These are phyloP conservation scores for Luperina testacea DNA, from an alignment of 2,888 invertebrate genomes.

Conservation along the genomic window DNA sequence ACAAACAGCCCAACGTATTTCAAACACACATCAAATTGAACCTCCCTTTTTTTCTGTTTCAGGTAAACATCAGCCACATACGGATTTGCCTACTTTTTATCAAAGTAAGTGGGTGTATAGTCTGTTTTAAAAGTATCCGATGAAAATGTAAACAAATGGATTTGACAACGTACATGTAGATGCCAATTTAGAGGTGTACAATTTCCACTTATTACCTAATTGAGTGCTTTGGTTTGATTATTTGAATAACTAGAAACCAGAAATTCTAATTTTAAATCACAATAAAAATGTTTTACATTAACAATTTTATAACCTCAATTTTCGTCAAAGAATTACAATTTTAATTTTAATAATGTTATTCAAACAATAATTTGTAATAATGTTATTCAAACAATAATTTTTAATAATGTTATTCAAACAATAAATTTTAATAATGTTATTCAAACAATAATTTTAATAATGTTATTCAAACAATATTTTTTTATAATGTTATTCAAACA, in stretches of 20 bases:
- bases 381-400: background rate
- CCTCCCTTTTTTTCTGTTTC: slow-evolving; percentile 52
- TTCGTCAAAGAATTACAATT: too few species aligned
- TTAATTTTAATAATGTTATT: background rate
- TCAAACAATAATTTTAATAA: too few species aligned
- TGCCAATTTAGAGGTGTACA: background rate
- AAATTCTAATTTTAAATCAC: too few species aligned
- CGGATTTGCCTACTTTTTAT: slow-evolving; percentile 50
- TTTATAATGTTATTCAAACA: background rate
- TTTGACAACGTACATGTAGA: too few species aligned
- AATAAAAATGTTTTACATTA: background rate
- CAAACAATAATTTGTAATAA: too few species aligned
- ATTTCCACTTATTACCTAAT: background rate
- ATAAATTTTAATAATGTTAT: background rate
- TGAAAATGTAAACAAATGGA: background rate
- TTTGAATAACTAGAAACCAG: background rate
- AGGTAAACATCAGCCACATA: slow-evolving; percentile 58
- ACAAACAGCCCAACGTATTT: slow-evolving; percentile 42
- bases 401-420: background rate
- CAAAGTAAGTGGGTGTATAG: slow-evolving; percentile 55
- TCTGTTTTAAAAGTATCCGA: background rate
- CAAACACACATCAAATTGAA: slow-evolving; percentile 45
- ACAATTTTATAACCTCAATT: background rate
- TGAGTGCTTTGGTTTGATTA: too few species aligned
- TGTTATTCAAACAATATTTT: background rate